These are phyloP conservation scores for Nomada ruficornis DNA, from an alignment of 2,888 invertebrate species.

Conservation along the genomic window DNA sequence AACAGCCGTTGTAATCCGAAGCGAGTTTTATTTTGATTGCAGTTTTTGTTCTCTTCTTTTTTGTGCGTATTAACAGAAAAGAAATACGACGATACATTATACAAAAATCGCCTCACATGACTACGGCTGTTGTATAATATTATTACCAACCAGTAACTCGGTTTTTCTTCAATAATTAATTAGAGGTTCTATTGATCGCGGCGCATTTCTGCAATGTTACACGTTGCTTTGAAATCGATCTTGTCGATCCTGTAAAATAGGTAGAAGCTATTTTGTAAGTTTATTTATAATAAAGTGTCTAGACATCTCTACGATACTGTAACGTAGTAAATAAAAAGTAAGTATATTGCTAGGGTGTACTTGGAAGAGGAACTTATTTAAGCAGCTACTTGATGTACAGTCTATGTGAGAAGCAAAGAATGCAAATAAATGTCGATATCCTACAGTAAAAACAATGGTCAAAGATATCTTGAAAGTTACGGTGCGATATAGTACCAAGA, in stretches of 20 bases:
- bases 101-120: background rate
- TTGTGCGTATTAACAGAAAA: too few relatives aligned
- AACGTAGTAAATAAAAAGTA: constrained; percentile 39
- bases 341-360: constrained; percentile 42
- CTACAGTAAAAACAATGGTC: constrained; percentile 17
- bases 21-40: background rate
- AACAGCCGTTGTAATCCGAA: background rate
- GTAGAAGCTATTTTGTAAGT: constrained; percentile 45
- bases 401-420: constrained; percentile 18
- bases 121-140: background rate
- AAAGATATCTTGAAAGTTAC: constrained; percentile 7
- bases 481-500: constrained; percentile 3
- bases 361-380: constrained; percentile 35
- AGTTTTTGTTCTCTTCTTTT: too few relatives aligned
- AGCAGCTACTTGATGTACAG: constrained; percentile 39
- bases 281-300: constrained; percentile 44
- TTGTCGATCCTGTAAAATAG: constrained; percentile 46
- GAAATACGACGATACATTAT: background rate
- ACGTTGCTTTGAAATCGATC: constrained; percentile 43
- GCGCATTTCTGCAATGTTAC: constrained; percentile 18
- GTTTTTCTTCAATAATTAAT: too few relatives aligned
- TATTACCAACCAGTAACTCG: too few relatives aligned
- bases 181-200: constrained; percentile 6
- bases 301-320: constrained; percentile 45
- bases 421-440: constrained; percentile 34